Conservation (phyloP, 2,113 vertebrate species). For the Climacteris rufus region DNA sequence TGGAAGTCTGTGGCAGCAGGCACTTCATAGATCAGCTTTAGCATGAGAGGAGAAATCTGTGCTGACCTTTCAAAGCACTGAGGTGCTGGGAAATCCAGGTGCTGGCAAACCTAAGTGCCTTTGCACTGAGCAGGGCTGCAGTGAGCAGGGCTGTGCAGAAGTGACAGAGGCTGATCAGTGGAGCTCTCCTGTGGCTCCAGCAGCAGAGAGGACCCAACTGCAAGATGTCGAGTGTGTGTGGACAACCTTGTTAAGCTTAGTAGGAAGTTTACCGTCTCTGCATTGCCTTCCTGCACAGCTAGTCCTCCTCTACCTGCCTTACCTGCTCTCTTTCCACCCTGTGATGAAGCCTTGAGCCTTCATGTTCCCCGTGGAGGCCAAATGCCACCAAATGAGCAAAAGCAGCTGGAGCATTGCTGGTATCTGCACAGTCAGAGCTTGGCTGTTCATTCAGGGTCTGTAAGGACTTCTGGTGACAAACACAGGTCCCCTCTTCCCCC, state of each 20-base stretch:
- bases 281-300: not conserved
- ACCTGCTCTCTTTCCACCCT: not conserved
- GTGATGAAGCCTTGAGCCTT: not conserved
- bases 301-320: not conserved
- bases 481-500: not conserved
- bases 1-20: not conserved
- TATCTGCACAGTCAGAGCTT: not conserved
- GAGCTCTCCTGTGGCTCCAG: not conserved
- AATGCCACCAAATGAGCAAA: not conserved
- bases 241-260: not conserved
- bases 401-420: accelerated
- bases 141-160: not conserved
- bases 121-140: not conserved
- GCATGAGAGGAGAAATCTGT: not conserved
- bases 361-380: not conserved
- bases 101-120: accelerated
- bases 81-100: not conserved
- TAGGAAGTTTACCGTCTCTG: not conserved
- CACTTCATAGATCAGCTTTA: not conserved
- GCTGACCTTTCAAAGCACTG: not conserved
- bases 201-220: not conserved
- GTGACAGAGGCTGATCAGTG: not conserved
- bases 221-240: accelerated
- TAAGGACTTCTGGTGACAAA: not conserved
- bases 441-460: not conserved